Conservation (phyloP, 2,113 vertebrate species). For the Odontesthes bonariensis region DNA sequence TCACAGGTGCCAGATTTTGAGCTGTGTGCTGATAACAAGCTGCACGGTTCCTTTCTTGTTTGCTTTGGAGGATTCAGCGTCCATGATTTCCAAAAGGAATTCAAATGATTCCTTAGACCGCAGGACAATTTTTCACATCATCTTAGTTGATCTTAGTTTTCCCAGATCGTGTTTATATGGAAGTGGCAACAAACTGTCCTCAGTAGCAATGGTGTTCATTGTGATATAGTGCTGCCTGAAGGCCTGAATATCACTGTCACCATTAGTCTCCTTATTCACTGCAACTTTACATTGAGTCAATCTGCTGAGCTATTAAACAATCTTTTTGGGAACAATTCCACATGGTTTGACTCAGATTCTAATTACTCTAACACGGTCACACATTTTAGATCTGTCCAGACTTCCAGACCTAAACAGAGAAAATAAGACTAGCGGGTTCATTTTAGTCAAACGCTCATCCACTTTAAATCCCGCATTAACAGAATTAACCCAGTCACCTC, state of each 20-base stretch:
- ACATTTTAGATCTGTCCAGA: conserved; percentile 11
- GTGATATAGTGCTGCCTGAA: background rate
- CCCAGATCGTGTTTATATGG: background rate
- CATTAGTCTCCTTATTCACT: background rate
- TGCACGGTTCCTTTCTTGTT: background rate
- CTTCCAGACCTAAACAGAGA: conserved; percentile 11
- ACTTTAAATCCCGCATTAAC: conserved; percentile 81
- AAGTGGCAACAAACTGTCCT: too few relatives aligned
- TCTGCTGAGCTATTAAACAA: background rate
- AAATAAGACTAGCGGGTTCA: conserved; percentile 43
- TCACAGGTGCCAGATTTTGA: background rate
- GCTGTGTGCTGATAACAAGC: background rate
- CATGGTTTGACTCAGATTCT: background rate
- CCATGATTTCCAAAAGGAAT: background rate
- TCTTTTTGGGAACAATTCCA: background rate
- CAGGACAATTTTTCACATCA: background rate
- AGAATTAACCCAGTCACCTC: conserved; percentile 79
- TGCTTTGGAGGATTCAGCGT: background rate
- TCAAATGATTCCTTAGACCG: background rate
- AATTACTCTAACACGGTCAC: background rate
- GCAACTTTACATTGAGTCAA: background rate
- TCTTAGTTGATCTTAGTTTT: background rate
- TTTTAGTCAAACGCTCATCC: conserved; percentile 75
- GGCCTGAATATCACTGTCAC: background rate
- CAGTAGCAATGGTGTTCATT: too few relatives aligned